phyloP scores from a whole-genome alignment of 1,140 invertebrate species.

The Nasonia giraulti region DNA sequence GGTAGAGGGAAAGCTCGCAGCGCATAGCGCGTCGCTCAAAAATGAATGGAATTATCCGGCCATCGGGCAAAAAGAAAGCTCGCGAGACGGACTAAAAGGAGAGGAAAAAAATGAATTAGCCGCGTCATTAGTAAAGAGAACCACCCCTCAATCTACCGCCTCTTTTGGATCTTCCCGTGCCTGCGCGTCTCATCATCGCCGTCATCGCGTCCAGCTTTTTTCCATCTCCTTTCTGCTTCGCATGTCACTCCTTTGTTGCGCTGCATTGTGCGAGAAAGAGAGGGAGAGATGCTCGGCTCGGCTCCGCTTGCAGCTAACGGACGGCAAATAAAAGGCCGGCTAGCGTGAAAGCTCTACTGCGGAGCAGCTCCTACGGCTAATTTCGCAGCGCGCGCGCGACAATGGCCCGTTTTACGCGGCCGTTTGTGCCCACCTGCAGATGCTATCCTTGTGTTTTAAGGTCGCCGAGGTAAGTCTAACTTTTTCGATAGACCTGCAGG shows the following conservation, averaged over 20 bases:
- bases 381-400: background rate
- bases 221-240: background rate
- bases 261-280: background rate
- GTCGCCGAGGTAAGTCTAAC: background rate
- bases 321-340: background rate
- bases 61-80: background rate
- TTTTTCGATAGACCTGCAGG: background rate
- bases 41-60: constrained; percentile 19
- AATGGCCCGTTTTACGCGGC: background rate
- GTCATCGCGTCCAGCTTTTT: background rate
- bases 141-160: too few species aligned
- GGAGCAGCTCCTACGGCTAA: background rate
- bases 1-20: too few species aligned
- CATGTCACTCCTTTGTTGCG: background rate
- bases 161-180: background rate
- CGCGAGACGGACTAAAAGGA: background rate
- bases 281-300: too few species aligned
- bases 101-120: constrained; percentile 12
- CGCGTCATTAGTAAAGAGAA: constrained; percentile 14
- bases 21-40: background rate
- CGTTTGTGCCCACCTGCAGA: background rate
- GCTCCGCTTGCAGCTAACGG: background rate
- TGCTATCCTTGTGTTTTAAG: background rate
- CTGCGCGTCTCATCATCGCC: too few species aligned
- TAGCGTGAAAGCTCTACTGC: background rate